Percentiles rank a stretch among this genome's conserved stretches.
Evolutionary conservation across 2,888 invertebrate species (phyloP).

Genomic region (Tenthredo mesomela): DNA sequence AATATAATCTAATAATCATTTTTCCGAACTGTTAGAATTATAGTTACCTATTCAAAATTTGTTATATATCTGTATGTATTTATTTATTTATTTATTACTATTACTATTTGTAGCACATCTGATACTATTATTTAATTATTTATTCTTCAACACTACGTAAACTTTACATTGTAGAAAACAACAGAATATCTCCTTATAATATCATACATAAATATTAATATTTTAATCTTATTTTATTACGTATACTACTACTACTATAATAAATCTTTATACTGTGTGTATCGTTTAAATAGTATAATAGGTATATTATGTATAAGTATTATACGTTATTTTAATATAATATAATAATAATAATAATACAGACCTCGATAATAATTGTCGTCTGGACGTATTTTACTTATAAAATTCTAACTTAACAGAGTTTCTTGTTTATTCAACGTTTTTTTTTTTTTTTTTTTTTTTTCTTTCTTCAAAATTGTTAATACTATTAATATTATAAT

Average conservation of each 20-base stretch:
- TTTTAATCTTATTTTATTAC: conserved; percentile 24
- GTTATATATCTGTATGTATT: background rate
- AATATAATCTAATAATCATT: background rate
- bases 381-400: conserved; percentile 19
- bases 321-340: conserved; percentile 17
- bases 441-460: background rate
- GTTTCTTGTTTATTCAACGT: conserved; percentile 36
- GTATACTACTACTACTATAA: too few species aligned
- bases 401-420: conserved; percentile 22
- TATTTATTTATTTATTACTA: background rate
- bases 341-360: conserved; percentile 28
- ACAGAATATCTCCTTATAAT: conserved; percentile 62
- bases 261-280: conserved; percentile 5
- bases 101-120: conserved; percentile 29
- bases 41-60: background rate
- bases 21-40: background rate
- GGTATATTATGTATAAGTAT: background rate
- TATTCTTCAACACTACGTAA: conserved; percentile 72
- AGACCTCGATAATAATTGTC: conserved; percentile 16
- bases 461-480: background rate
- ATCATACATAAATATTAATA: conserved; percentile 39
- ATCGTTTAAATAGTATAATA: conserved; percentile 16
- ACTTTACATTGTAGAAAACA: conserved; percentile 73
- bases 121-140: conserved; percentile 31
- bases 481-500: background rate